Evolutionary conservation across 2,888 invertebrate species (phyloP).

Genomic region (Brenthis hecate): DNA sequence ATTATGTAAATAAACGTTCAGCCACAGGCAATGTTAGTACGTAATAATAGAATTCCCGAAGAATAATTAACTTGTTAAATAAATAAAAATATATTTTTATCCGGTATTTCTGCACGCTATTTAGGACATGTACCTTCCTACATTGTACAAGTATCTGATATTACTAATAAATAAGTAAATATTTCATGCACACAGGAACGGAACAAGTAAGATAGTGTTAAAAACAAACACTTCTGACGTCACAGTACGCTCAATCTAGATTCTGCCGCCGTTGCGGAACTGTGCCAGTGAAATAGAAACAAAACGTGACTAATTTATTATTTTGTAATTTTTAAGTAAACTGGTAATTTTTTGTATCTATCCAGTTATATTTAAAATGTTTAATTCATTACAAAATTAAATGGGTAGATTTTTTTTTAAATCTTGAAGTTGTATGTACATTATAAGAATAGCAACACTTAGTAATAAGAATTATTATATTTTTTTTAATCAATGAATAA

Average conservation of each 20-base stretch:
- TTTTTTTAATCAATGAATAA: no score
- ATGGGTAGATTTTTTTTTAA: background rate
- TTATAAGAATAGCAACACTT: no score
- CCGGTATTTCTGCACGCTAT: background rate
- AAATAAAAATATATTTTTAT: background rate
- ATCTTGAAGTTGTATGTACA: no score
- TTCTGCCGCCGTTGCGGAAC: constrained; percentile 27
- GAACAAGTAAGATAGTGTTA: background rate
- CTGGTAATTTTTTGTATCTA: background rate
- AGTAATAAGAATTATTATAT: no score
- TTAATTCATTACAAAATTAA: background rate
- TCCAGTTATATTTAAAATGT: constrained; percentile 5
- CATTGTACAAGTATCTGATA: background rate
- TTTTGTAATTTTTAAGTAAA: constrained; percentile 31
- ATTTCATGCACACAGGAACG: background rate
- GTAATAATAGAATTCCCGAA: background rate
- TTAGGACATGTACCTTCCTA: background rate
- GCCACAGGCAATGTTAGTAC: background rate
- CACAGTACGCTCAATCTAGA: constrained; percentile 12
- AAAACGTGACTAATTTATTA: constrained; percentile 32
- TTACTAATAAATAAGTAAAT: background rate
- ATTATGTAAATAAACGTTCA: no score
- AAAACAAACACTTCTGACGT: constrained; percentile 2
- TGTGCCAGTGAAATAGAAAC: constrained; percentile 25
- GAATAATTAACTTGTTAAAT: background rate